Evolutionary conservation across 2,113 vertebrate genomes (phyloP).

Genomic region (Piliocolobus tephrosceles): DNA sequence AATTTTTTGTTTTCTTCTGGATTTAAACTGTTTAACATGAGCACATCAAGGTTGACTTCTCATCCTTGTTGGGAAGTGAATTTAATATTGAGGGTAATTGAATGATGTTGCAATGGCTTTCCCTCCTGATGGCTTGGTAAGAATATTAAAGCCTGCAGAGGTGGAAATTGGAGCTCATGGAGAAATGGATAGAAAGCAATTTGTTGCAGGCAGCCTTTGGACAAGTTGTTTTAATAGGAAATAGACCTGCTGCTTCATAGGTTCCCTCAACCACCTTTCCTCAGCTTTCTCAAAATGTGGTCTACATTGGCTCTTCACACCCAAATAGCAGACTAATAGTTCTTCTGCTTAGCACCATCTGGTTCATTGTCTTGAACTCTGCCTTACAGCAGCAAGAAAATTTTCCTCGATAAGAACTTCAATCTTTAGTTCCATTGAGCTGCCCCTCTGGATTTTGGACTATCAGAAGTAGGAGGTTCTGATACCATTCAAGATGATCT

Average conservation of each 20-base stretch:
- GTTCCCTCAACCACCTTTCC: not conserved
- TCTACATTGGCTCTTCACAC: not conserved
- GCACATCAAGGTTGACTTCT: not conserved
- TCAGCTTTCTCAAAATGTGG: not conserved
- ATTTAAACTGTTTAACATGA: slow-evolving; percentile 24
- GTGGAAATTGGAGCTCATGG: slow-evolving; percentile 37
- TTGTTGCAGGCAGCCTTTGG: slow-evolving; percentile 14
- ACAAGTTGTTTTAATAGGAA: slow-evolving; percentile 13
- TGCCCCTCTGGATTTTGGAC: not conserved
- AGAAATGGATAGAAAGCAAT: slow-evolving; percentile 39
- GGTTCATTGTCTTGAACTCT: not conserved
- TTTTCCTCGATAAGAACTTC: not conserved
- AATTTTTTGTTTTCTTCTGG: slow-evolving; percentile 27
- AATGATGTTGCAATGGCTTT: slow-evolving; percentile 30
- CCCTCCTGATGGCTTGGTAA: not conserved
- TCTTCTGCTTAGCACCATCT: not conserved
- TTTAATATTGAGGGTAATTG: slow-evolving; percentile 37
- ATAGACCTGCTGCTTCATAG: not conserved
- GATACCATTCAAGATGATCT: not conserved
- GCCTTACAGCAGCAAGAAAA: not conserved
- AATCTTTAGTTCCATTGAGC: not conserved
- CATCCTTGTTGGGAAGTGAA: slow-evolving; percentile 34
- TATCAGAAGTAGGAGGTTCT: not conserved
- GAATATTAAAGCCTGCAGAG: slow-evolving; percentile 50
- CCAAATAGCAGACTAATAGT: not conserved